Base-by-base conservation (phyloP, 2,797 vertebrate genomes). In the Austrolebias charrua region DNA sequence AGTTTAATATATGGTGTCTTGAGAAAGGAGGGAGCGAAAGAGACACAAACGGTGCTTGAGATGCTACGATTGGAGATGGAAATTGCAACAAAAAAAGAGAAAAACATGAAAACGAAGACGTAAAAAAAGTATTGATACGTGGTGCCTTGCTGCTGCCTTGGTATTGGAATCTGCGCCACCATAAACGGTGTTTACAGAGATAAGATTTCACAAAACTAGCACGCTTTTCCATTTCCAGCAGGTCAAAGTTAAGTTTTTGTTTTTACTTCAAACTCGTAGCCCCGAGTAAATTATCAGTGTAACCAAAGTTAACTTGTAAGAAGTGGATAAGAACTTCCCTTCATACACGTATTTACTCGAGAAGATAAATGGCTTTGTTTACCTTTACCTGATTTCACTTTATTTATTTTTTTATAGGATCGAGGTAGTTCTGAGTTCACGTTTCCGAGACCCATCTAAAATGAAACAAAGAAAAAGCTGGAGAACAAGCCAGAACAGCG, bases 401-500 rank as follows among this genome's bases (percentile, higher is more conserved):
- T n/a, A 33, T 58, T 55, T 73, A 69, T 69, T n/a, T n/a, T 16
- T 19, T 6, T 54, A 60, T 76, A 33, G 15, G 61, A 72, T 67
- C 33, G 1, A 60, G 16, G 69, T 59, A 16, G 54, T 68, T 59
- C 48, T 2, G 19, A 44, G 70, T 47, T 73, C 73, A 60, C 28
- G 20, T 42, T 63, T 62, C 58, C 10, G 38, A 49, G 49, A 44
- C 38, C 55, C 28, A n/a, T 55, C 69, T 51, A 4, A 6, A 24
- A 24, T 2, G 3, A 24, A 24, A 24, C 1, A 24, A 24, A 24
- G 24, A 24, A 24, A 46, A 20, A 43, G 50, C 16, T 1, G 1
- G 50, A 63, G 59, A 68, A 54, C 44, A 47, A 45, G 53, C 29
- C n/a, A 2, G 4, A 73, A 58, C 58, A 74, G 71, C 73, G 24